Evolutionary conservation across 2,888 invertebrate species (phyloP), one percentile per base, ranked within the genome.

Genomic region (Esperia sulphurella): DNA sequence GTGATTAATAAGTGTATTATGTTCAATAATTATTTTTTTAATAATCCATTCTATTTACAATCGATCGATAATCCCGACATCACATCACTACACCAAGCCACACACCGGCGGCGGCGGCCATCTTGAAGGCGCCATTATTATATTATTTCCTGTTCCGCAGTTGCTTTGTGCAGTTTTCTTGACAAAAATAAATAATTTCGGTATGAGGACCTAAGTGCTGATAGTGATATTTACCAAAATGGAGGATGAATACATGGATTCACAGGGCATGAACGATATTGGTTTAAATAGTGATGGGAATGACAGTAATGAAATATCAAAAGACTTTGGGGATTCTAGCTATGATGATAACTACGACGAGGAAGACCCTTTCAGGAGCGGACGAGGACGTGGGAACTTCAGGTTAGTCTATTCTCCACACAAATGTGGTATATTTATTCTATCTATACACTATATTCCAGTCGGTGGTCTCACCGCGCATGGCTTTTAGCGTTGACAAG

Each of bases 171-270:
- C 14, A 10, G 10, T 37, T 48, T 21, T 31, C 39, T 42, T 42
- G 43, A 52, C 58, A 43, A 58, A 65, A 62, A 61, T 53, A 52
- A 58, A 59, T 50, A 59, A 52, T 61, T 58, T 58, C 71, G 80
- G 73, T 61, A 85, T 83, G 83, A 74, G 71, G 77, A 81, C 73
- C 65, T 77, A 75, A 65, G 63, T 70, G 64, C 60, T 65, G 59
- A 14, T 65, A 69, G 54, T 49, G 56, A 48, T 54, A 55, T 39
- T 55, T 60, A 62, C 63, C 55, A 57, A 63, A 58, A 87, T 87
- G 87, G 87, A 84, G 55, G 86, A 86, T 41, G 85, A 85, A 58
- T 87, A 83, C 61, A 79, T 82, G 71, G 86, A 86, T 52, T 53
- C 75, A 45, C 85, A 83, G 59, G 86, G 86, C 60, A 51, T 41